Evolutionary conservation across 2,797 vertebrate species (phyloP).

Genomic region (Callimico goeldii): DNA sequence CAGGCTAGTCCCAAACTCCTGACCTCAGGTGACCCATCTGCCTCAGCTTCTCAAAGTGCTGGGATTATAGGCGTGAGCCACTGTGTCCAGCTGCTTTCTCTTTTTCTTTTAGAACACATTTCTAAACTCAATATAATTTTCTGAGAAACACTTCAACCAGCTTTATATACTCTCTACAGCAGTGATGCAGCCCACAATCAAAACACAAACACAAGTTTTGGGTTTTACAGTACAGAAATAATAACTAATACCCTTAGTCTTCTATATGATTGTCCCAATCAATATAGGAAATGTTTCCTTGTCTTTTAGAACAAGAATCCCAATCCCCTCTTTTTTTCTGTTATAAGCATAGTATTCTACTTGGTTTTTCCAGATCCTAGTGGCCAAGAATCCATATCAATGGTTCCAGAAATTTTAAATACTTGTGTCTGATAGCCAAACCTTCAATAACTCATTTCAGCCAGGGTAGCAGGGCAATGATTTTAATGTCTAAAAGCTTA

Average conservation of each 20-base stretch:
- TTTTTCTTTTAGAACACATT: neutral
- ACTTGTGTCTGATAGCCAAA: neutral
- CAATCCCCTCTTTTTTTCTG: neutral
- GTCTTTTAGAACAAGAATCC: neutral
- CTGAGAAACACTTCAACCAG: neutral
- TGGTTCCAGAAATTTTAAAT: neutral
- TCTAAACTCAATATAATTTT: neutral
- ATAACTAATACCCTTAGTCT: neutral
- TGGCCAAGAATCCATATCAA: neutral
- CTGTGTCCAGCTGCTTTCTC: fast-evolving
- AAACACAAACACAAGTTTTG: neutral
- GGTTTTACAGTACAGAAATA: neutral
- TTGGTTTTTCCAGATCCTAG: neutral
- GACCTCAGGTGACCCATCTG: neutral
- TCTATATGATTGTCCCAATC: neutral
- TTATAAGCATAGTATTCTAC: neutral
- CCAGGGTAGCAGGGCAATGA: neutral
- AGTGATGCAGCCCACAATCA: neutral
- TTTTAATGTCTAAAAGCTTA: neutral
- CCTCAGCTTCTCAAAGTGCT: neutral
- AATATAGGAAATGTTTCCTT: neutral
- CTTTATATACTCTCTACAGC: neutral
- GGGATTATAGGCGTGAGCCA: neutral
- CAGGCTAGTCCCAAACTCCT: neutral
- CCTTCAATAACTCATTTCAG: neutral